Percentiles rank a stretch among this genome's conserved stretches.
Conservation (phyloP, 1,140 invertebrate genomes). For the Scaptomyza pallida region DNA sequence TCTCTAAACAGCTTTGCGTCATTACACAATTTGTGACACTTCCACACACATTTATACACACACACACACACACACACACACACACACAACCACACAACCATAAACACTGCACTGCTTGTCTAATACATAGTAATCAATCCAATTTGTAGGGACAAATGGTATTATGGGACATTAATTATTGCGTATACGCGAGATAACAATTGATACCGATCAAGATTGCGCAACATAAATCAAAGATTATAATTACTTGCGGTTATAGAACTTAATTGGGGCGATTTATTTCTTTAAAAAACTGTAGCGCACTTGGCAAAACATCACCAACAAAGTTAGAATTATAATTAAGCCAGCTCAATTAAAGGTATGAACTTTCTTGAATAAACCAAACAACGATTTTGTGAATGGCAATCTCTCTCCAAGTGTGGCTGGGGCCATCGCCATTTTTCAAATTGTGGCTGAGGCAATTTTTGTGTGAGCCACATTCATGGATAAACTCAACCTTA, state of each 20-base stretch:
- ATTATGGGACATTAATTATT: neutral
- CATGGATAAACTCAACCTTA: slow-evolving; percentile 71
- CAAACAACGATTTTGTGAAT: slow-evolving; percentile 22
- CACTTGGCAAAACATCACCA: too few species aligned
- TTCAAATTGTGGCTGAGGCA: slow-evolving; percentile 3
- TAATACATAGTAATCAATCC: slow-evolving; percentile 21
- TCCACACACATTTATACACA: too few species aligned
- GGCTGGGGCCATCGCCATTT: neutral
- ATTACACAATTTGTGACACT: slow-evolving; percentile 27
- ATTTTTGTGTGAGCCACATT: slow-evolving; percentile 34
- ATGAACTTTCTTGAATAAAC: slow-evolving; percentile 6
- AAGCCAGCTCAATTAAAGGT: slow-evolving; percentile 29
- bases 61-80: too few species aligned
- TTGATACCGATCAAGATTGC: neutral
- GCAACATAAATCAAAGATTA: neutral
- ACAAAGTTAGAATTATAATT: too few species aligned
- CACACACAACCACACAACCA: neutral
- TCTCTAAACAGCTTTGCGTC: slow-evolving; percentile 31
- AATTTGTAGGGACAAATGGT: slow-evolving; percentile 21
- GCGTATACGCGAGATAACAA: slow-evolving; percentile 23
- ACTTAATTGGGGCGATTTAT: too few species aligned
- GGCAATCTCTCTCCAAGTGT: slow-evolving; percentile 7
- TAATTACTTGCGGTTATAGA: slow-evolving; percentile 3
- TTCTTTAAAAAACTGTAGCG: too few species aligned
- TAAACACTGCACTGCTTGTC: too few species aligned